phyloP scores from a whole-genome alignment of 2,797 vertebrate genomes.

The Acridotheres tristis region DNA sequence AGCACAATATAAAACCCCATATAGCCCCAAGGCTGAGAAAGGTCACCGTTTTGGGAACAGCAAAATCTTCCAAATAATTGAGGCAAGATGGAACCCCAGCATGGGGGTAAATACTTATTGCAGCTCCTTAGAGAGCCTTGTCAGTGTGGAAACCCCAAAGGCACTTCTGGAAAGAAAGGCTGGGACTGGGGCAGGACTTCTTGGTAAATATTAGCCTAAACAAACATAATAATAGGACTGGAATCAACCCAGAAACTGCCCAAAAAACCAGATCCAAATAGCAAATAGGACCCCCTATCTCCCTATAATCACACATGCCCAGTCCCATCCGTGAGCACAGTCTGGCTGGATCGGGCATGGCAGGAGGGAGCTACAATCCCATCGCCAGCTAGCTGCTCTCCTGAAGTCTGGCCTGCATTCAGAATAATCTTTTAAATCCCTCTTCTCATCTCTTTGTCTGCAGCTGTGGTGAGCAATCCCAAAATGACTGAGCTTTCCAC shows the following conservation, averaged over 20 bases:
- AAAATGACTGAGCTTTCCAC: not conserved
- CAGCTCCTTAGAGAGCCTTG: not conserved
- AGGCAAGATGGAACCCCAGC: not conserved
- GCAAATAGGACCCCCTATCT: not conserved
- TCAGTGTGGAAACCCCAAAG: not conserved
- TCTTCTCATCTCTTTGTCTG: constrained; percentile 12
- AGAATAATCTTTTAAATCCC: constrained; percentile 18
- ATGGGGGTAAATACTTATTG: not conserved
- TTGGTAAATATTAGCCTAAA: not conserved
- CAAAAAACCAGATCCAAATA: not conserved
- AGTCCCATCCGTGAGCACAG: accelerated
- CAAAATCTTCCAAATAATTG: not conserved
- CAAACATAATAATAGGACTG: not conserved
- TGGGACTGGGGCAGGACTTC: not conserved
- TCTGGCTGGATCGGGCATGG: accelerated
- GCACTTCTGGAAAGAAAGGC: not conserved
- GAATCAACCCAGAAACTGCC: not conserved
- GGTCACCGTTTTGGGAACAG: not conserved
- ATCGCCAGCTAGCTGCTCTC: not conserved
- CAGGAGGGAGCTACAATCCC: not conserved
- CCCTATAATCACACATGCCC: not conserved
- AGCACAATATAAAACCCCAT: not conserved
- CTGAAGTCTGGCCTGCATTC: not conserved
- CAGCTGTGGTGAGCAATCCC: not conserved
- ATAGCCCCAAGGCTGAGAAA: not conserved